A percentile compares a stretch with the other conserved stretches of the same genome.
Conservation (phyloP, 2,113 vertebrate species). For the Hassar affinis region DNA sequence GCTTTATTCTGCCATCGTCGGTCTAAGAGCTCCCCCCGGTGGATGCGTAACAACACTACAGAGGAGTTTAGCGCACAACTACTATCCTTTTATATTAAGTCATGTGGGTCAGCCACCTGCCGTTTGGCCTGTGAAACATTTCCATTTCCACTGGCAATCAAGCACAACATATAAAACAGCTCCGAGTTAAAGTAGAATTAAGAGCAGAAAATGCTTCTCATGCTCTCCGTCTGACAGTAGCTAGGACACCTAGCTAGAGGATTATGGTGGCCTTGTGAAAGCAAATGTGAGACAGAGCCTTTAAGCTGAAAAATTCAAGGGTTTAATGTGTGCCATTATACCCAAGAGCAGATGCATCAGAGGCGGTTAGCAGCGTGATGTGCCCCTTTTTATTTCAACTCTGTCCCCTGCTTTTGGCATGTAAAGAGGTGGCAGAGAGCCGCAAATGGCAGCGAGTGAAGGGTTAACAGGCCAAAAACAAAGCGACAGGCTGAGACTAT, state of each 20-base stretch:
- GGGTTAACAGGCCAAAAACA: slow-evolving; percentile 74
- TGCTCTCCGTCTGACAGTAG: background rate
- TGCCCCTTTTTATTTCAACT: slow-evolving; percentile 46
- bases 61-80: slow-evolving; percentile 35
- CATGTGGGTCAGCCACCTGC: slow-evolving; percentile 66
- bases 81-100: slow-evolving; percentile 55
- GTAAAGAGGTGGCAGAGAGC: slow-evolving; percentile 54
- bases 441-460: slow-evolving; percentile 63
- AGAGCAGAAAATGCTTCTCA: background rate
- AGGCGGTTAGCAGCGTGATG: slow-evolving; percentile 42
- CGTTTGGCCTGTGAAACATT: slow-evolving; percentile 62
- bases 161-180: slow-evolving; percentile 33
- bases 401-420: slow-evolving; percentile 49
- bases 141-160: slow-evolving; percentile 50
- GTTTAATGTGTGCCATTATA: slow-evolving; percentile 35
- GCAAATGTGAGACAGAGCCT: slow-evolving; percentile 17
- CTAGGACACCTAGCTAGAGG: slow-evolving; percentile 36
- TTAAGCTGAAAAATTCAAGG: slow-evolving; percentile 39
- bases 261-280: slow-evolving; percentile 25
- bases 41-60: slow-evolving; percentile 76
- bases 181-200: slow-evolving; percentile 39
- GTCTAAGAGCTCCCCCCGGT: slow-evolving; percentile 98
- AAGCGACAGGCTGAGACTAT: slow-evolving; percentile 63
- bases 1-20: slow-evolving; percentile 44
- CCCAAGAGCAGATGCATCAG: slow-evolving; percentile 50